Conservation (phyloP, 53 echinoderm and acorn worm genomes). For the Mesocentrotus franciscanus region DNA sequence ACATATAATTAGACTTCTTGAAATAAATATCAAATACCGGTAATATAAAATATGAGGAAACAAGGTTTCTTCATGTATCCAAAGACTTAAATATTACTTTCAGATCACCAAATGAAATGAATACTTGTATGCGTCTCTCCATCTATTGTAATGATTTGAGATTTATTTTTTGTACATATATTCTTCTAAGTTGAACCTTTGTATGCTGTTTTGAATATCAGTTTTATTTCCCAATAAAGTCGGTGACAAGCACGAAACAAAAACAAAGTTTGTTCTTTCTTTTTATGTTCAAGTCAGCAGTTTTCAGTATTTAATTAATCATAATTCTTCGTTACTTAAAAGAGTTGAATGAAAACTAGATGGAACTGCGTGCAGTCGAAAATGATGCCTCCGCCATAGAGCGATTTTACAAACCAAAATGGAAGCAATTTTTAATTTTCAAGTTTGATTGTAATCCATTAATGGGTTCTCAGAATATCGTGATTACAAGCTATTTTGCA, state of each 20-base stretch:
- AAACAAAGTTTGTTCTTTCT: neutral
- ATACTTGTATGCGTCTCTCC: neutral
- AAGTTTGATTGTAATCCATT: no score
- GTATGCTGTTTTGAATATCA: conserved; percentile 33
- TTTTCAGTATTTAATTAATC: neutral
- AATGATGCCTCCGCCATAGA: no score
- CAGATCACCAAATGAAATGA: neutral
- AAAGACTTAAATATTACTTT: neutral
- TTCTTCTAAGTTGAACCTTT: conserved; percentile 36
- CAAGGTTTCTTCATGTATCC: neutral
- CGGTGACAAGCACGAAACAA: neutral
- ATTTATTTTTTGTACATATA: conserved; percentile 18
- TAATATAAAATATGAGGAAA: neutral
- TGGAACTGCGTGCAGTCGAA: no score
- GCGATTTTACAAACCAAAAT: no score
- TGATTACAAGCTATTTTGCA: no score
- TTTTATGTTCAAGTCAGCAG: neutral
- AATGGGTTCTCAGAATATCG: no score
- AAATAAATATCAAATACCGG: neutral
- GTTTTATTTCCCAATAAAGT: conserved; percentile 50
- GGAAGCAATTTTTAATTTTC: no score
- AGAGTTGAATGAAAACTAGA: conserved; percentile 20
- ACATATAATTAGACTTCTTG: neutral
- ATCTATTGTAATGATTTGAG: conserved; percentile 5
- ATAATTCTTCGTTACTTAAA: neutral